Base-by-base conservation (phyloP, 1,140 invertebrate species). In the Campodea augens region DNA sequence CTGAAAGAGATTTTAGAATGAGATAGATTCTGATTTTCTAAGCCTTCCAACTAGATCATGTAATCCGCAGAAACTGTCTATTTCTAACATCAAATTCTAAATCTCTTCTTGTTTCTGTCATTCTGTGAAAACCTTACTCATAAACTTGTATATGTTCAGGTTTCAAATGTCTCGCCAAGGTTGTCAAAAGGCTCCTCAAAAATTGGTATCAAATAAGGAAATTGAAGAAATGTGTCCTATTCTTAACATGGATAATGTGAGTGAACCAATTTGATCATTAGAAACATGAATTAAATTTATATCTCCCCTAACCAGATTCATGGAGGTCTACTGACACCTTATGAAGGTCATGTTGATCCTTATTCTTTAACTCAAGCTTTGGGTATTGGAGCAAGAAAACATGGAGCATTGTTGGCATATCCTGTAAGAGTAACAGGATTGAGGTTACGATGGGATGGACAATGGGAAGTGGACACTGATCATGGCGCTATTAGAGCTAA, bases 301-400 rank as follows among this genome's bases (percentile, higher is more conserved):
- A n/a, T n/a, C n/a, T n/a, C n/a, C n/a, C n/a, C n/a, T n/a, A n/a
- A n/a, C n/a, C 29, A 63, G 61, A 54, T 64, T 38, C 24, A 62
- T 25, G 60, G 53, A 32, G 63, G 61, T 10, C 43, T 65, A 1
- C 61, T 55, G 46, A 65, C 53, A 36, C 57, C 61, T 13, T 49
- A 50, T 10, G 63, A 65, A 45, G 63, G 63, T 10, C 60, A 65
- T 40, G 56, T 65, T 22, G 63, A 65, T 48, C 62, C 63, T 1
- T 61, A 63, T 49, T 63, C 60, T 12, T 41, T 65, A 19, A 63
- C 63, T 3, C 58, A 60, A 51, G 63, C 63, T 2, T 51, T 63
- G 39, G 62, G 63, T 1, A 52, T 46, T 21, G 63, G 60, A 20
- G 63, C 63, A 0, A 44, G 55, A 19, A 54, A 49, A 44, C 51